phyloP scores from a whole-genome alignment of 2,888 invertebrate species.

The Halictus quadricinctus region DNA sequence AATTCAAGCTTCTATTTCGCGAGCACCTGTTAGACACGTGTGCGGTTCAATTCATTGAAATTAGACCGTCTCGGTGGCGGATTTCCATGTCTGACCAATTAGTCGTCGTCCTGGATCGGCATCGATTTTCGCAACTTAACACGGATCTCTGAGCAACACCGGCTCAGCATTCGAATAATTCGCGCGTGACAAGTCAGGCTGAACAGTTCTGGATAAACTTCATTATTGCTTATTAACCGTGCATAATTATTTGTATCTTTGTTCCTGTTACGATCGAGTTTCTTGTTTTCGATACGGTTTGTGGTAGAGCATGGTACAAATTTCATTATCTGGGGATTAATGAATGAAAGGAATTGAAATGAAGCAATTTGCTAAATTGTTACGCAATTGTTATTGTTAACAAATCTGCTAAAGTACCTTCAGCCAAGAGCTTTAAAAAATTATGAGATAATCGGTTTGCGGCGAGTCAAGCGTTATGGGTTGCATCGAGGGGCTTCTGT shows the following conservation, averaged over 20 bases:
- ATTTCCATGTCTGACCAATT: neutral
- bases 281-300: too few species aligned
- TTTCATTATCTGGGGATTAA: too few species aligned
- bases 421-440: too few species aligned
- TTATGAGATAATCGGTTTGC: too few species aligned
- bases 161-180: neutral
- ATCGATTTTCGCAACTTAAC: neutral
- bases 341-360: too few species aligned
- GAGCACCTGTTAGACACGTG: neutral
- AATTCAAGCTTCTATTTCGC: neutral
- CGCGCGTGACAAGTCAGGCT: neutral
- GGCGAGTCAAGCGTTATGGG: too few species aligned
- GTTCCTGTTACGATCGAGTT: too few species aligned
- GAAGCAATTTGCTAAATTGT: too few species aligned
- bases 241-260: neutral
- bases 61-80: neutral
- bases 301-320: too few species aligned
- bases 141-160: neutral
- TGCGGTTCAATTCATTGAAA: neutral
- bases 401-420: too few species aligned
- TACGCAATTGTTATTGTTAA: too few species aligned
- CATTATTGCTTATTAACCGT: neutral
- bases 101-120: neutral
- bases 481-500: neutral
- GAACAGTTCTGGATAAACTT: neutral